phyloP scores from a whole-genome alignment of 2,888 invertebrate genomes.

The Cepaea hortensis region DNA sequence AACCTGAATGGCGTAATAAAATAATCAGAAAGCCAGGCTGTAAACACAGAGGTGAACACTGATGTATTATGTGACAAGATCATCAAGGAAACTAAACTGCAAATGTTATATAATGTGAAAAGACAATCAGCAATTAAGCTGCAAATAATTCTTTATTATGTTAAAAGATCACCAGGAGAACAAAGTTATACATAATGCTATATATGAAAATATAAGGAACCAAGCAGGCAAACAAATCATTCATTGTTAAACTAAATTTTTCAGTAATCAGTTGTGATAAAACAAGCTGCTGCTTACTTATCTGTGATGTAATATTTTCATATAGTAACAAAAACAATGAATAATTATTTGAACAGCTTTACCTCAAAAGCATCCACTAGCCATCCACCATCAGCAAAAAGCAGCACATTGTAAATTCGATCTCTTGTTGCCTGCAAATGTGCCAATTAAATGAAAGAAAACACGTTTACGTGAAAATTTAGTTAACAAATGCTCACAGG shows the following conservation, averaged over 20 bases:
- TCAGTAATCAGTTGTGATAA: background rate
- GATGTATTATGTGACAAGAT: too few species aligned
- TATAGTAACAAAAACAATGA: background rate
- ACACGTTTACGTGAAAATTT: background rate
- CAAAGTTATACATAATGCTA: too few species aligned
- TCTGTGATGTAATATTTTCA: background rate
- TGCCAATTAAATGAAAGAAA: background rate
- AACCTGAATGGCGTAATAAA: too few species aligned
- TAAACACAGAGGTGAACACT: too few species aligned
- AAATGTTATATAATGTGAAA: too few species aligned
- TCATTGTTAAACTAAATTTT: background rate
- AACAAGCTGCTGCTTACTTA: background rate
- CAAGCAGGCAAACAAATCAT: background rate
- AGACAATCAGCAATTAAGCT: too few species aligned
- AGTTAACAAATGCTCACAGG: background rate
- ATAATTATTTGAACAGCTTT: background rate
- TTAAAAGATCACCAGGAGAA: too few species aligned
- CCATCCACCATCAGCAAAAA: slow-evolving; percentile 94
- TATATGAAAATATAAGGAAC: background rate
- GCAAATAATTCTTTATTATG: too few species aligned
- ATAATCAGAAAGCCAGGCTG: too few species aligned
- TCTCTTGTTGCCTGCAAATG: slow-evolving; percentile 83
- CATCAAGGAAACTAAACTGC: too few species aligned
- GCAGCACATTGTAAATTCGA: slow-evolving; percentile 88
- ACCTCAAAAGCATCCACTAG: slow-evolving; percentile 81